These are phyloP conservation scores for cat (Felis catus) DNA, from an alignment of 2,113 vertebrate genomes.

Conservation along the genomic window F.catus_Fca126_mat1.0 CM031412.1:232377001-232377500, in stretches of 20 bases:
- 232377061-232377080: background rate
- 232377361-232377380: background rate
- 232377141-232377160: background rate
- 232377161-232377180: background rate
- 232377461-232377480: background rate
- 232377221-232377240: background rate
- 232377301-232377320: background rate
- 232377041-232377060: background rate
- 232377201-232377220: background rate
- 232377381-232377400: background rate
- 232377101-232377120: background rate
- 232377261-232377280: rapidly evolving
- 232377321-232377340: rapidly evolving
- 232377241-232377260: background rate
- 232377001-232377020: background rate
- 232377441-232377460: background rate
- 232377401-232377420: background rate
- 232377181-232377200: background rate
- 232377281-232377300: rapidly evolving
- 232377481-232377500: background rate
- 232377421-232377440: background rate
- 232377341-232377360: background rate
- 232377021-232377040: background rate
- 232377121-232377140: background rate
- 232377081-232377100: background rate